A percentile compares a stretch with the other conserved stretches of the same genome.
These are phyloP conservation scores for Leuciscus idus DNA, from an alignment of 2,113 vertebrate species.

Conservation along the genomic window DNA sequence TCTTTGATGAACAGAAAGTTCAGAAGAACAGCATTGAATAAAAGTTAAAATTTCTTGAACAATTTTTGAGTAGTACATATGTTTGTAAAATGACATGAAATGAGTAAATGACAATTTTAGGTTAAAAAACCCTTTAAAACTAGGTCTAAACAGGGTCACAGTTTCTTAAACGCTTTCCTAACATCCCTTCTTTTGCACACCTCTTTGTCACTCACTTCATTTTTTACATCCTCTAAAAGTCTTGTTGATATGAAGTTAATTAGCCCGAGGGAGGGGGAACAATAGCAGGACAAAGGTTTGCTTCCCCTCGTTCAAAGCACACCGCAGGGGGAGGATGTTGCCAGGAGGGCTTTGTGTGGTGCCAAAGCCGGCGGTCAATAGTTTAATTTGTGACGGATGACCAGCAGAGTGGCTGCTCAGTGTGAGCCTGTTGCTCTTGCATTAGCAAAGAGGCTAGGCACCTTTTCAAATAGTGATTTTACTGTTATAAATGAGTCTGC, in stretches of 20 bases:
- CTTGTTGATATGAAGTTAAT: constrained; percentile 51
- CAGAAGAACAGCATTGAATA: too few relatives aligned
- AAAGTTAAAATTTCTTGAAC: too few relatives aligned
- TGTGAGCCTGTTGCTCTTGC: constrained; percentile 19
- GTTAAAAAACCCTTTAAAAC: background rate
- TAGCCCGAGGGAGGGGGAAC: constrained; percentile 55
- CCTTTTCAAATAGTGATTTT: constrained; percentile 44
- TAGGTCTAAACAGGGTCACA: background rate
- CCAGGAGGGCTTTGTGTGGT: constrained; percentile 38
- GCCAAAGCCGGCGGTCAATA: constrained; percentile 44
- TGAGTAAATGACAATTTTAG: background rate
- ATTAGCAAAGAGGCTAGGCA: constrained; percentile 22
- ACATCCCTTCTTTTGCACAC: background rate
- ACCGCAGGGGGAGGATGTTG: constrained; percentile 52
- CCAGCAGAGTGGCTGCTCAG: constrained; percentile 9
- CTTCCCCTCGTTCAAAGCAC: constrained; percentile 52
- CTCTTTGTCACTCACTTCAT: background rate
- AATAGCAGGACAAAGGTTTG: constrained; percentile 56
- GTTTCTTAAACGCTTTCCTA: background rate
- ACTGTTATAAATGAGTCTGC: constrained; percentile 14
- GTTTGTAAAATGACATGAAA: background rate
- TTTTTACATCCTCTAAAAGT: constrained; percentile 9
- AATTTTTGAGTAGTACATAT: background rate
- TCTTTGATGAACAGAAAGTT: background rate
- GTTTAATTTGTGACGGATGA: constrained; percentile 39